phyloP scores from a whole-genome alignment of 1,140 invertebrate genomes.

The Drosophila neocordata region DNA sequence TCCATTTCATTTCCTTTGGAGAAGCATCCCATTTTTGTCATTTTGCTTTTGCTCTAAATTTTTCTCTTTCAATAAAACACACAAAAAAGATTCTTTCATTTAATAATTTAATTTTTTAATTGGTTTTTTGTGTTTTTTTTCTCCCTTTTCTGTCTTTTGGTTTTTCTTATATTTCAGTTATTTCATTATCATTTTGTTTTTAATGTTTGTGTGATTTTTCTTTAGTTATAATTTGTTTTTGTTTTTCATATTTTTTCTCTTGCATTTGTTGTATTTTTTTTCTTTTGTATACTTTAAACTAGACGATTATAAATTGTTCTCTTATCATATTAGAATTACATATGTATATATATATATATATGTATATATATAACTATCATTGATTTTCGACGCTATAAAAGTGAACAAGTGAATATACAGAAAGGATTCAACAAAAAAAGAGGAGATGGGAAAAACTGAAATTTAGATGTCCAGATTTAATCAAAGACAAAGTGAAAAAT shows the following conservation, averaged over 20 bases:
- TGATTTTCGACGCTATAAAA: slow-evolving; percentile 20
- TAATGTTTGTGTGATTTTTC: neutral
- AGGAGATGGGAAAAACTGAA: slow-evolving; percentile 22
- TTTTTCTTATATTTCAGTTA: neutral
- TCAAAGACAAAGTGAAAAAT: neutral
- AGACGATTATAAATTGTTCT: slow-evolving; percentile 73
- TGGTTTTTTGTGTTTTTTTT: neutral
- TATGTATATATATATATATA: slow-evolving; percentile 32
- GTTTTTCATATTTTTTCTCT: slow-evolving; percentile 44
- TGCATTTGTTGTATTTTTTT: slow-evolving; percentile 29
- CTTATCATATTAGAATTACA: slow-evolving; percentile 35
- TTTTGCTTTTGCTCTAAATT: neutral
- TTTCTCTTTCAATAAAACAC: neutral
- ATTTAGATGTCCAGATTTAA: neutral
- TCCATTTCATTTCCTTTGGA: no score
- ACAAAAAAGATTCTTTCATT: neutral
- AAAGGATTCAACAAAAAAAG: slow-evolving; percentile 31
- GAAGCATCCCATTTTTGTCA: no score
- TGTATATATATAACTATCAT: slow-evolving; percentile 39
- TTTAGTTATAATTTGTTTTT: slow-evolving; percentile 44
- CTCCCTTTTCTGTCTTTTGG: neutral
- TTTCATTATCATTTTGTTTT: slow-evolving; percentile 3
- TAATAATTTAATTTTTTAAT: slow-evolving; percentile 11
- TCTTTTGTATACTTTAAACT: slow-evolving; percentile 52
- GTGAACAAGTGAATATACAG: slow-evolving; percentile 29